Percentiles rank a stretch among this genome's conserved stretches.
Conservation (phyloP, 1,140 invertebrate genomes). For the Brachionus asplanchnoidis region DNA sequence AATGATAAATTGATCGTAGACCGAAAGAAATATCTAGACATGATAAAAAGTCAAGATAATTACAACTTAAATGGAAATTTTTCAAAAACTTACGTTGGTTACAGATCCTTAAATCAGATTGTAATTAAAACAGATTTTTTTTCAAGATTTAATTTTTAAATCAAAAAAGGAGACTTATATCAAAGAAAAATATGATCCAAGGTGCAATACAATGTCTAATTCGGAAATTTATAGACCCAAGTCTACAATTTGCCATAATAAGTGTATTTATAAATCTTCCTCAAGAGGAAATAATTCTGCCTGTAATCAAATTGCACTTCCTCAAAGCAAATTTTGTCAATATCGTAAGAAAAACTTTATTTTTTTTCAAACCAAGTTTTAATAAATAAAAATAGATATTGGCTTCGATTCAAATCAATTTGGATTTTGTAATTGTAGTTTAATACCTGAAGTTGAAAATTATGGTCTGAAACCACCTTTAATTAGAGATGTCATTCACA, state of each 20-base stretch:
- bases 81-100: background rate
- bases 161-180: background rate
- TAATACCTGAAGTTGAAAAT: background rate
- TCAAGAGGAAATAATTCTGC: background rate
- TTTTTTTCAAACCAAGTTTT: background rate
- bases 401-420: background rate
- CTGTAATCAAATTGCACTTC: background rate
- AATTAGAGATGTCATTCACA: background rate
- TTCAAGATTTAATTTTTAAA: background rate
- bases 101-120: background rate
- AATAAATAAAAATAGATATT: background rate
- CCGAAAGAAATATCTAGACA: background rate
- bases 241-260: background rate
- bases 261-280: background rate
- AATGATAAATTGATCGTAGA: slow-evolving; percentile 14
- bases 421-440: background rate
- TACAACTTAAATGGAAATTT: background rate
- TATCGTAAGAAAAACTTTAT: background rate
- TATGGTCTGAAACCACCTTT: background rate
- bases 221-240: background rate
- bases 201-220: background rate
- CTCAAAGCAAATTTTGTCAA: background rate
- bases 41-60: background rate
- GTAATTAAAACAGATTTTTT: background rate
- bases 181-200: slow-evolving; percentile 1